Evolutionary conservation across 2,113 vertebrate species (phyloP).

Genomic region (Corapipo altera): DNA sequence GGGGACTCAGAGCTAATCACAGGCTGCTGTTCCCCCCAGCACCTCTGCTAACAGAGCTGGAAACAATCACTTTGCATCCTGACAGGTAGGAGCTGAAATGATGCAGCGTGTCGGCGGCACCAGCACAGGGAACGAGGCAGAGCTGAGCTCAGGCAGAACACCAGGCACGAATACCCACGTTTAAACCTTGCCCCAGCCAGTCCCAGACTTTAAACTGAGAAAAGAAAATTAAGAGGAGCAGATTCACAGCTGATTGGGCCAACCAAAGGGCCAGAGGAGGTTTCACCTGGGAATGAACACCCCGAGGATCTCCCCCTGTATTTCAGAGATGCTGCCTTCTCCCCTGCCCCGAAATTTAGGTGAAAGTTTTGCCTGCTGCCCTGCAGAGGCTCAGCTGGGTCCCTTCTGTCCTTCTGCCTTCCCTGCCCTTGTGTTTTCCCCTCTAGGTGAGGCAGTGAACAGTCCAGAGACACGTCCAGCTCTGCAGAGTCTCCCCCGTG

Average conservation of each 20-base stretch:
- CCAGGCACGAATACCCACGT: background rate
- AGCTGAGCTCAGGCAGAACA: background rate
- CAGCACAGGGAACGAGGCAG: rapidly evolving
- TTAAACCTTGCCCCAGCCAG: background rate
- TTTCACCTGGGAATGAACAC: background rate
- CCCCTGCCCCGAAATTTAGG: background rate
- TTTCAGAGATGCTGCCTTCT: background rate
- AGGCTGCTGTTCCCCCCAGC: background rate
- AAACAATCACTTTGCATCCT: background rate
- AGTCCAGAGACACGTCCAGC: background rate
- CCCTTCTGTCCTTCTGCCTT: background rate
- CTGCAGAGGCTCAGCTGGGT: background rate
- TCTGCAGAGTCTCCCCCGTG: background rate
- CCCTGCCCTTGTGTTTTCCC: background rate
- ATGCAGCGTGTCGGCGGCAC: background rate
- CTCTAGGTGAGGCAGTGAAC: background rate
- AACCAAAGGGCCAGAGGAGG: background rate
- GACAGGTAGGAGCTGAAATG: background rate
- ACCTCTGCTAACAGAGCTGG: background rate
- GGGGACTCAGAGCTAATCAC: background rate
- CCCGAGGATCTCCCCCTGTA: background rate
- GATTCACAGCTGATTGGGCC: background rate
- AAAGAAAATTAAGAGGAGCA: background rate
- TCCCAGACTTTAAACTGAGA: background rate
- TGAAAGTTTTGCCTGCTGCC: background rate